Conservation (phyloP, 2,888 invertebrate species). For the Cheilosia vernalis region DNA sequence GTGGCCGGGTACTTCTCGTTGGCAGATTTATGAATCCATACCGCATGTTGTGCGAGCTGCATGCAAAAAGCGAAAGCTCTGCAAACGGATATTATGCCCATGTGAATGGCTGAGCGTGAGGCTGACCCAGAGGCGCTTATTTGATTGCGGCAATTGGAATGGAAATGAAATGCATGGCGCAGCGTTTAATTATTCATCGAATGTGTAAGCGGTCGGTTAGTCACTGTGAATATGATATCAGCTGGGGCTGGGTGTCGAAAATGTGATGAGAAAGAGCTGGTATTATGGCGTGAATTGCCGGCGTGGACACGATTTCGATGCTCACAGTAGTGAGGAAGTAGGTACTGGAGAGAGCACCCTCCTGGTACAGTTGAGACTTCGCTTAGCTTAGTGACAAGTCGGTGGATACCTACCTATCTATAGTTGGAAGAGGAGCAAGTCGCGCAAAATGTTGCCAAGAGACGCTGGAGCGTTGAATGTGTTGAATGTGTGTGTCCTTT, state of each 20-base stretch:
- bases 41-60: constrained; percentile 53
- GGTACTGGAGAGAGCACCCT: no score
- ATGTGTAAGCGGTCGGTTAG: constrained; percentile 23
- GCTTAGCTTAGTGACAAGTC: no score
- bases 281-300: constrained; percentile 45
- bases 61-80: constrained; percentile 72
- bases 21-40: constrained; percentile 59
- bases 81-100: constrained; percentile 8
- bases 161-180: constrained; percentile 41
- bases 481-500: no score
- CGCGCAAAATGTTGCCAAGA: no score
- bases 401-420: no score
- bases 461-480: no score
- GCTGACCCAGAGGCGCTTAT: constrained; percentile 51
- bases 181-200: constrained; percentile 44
- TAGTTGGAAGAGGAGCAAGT: no score
- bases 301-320: no score
- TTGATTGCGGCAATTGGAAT: constrained; percentile 16
- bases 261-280: constrained; percentile 45
- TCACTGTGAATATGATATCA: constrained; percentile 20
- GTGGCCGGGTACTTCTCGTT: constrained; percentile 23
- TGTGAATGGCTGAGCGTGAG: not conserved
- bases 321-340: no score
- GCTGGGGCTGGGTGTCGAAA: constrained; percentile 13
- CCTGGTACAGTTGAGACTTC: no score